Conservation (phyloP, 2,113 vertebrate genomes). For the Callipepla squamata region DNA sequence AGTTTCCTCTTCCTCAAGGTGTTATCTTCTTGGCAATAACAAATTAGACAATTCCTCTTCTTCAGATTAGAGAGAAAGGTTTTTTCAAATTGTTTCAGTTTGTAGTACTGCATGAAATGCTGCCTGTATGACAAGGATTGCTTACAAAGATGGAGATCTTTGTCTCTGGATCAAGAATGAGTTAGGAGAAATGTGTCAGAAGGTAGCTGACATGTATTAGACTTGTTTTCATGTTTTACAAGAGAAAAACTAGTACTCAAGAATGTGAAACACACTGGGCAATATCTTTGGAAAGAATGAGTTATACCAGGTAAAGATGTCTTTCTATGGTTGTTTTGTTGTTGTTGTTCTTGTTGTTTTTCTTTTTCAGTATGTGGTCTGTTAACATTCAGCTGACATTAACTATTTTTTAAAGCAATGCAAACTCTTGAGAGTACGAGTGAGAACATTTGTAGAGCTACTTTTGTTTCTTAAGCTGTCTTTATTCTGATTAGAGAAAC, state of each 20-base stretch:
- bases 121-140: background rate
- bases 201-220: rapidly evolving
- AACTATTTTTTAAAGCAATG: background rate
- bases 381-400: background rate
- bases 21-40: too few species aligned
- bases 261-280: background rate
- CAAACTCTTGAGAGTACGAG: background rate
- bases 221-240: background rate
- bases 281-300: background rate
- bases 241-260: background rate
- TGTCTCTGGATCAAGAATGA: background rate
- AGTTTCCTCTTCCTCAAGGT: background rate
- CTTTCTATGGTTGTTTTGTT: background rate
- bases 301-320: background rate
- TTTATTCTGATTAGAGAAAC: background rate
- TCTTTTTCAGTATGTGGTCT: rapidly evolving
- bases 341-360: background rate
- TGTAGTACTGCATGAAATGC: background rate
- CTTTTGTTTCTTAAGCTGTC: background rate
- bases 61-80: background rate
- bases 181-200: background rate
- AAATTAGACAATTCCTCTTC: background rate
- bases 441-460: background rate
- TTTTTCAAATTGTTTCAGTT: background rate
- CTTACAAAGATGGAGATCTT: background rate